phyloP scores from a whole-genome alignment of 1,140 invertebrate genomes.

The Steinernema khuongi region DNA sequence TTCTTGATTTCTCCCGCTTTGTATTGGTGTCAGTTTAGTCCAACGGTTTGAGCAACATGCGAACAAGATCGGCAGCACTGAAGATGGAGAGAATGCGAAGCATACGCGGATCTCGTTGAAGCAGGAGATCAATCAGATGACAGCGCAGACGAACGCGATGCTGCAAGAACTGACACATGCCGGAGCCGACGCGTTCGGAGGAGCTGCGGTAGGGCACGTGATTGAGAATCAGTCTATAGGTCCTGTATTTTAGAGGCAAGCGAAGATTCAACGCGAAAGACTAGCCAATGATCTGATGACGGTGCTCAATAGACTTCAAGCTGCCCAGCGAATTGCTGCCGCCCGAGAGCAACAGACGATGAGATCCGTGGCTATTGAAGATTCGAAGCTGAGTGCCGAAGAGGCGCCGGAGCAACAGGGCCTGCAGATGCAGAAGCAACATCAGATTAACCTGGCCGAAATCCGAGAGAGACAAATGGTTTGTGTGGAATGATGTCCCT shows the following conservation, averaged over 20 bases:
- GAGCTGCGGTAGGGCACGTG: neutral
- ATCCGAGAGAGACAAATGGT: conserved; percentile 83
- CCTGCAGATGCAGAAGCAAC: conserved; percentile 72
- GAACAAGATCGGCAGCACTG: neutral
- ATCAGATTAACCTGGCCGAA: conserved; percentile 76
- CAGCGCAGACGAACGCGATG: neutral
- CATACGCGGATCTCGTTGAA: neutral
- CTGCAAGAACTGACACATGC: neutral
- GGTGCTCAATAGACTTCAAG: conserved; percentile 79
- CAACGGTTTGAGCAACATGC: conserved; percentile 9
- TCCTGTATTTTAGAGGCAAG: conserved; percentile 68
- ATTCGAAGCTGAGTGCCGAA: conserved; percentile 31
- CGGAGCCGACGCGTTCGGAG: neutral
- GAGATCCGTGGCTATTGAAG: conserved; percentile 49
- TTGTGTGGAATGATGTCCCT: conserved; percentile 26
- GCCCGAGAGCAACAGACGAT: conserved; percentile 68
- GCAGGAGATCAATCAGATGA: neutral
- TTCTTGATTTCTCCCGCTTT: too few relatives aligned
- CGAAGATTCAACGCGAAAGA: conserved; percentile 82
- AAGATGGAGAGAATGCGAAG: neutral
- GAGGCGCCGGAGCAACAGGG: conserved; percentile 33
- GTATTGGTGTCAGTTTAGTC: too few relatives aligned
- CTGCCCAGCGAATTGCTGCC: conserved; percentile 70
- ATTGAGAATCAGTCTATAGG: neutral
- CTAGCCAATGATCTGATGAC: conserved; percentile 86